Base-by-base conservation (phyloP, 2,797 vertebrate genomes). In the Eurystomus glaucurus region DNA sequence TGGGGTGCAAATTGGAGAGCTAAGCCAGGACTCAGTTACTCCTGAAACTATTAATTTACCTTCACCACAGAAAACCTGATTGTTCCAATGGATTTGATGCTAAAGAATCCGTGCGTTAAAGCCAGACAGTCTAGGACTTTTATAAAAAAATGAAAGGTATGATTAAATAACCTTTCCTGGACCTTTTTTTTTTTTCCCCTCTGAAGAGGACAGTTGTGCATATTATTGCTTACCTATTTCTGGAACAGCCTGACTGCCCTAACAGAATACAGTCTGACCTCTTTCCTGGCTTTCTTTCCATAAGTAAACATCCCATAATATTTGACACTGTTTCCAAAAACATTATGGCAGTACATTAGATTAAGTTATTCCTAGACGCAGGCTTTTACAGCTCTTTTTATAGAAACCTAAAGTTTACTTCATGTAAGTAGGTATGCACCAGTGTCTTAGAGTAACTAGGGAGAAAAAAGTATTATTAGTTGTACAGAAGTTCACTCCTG, bases 261-360 rank as follows among this genome's bases (percentile, higher is more conserved):
- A 48, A 74, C 57, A 85, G 37, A 81, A 80, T 58, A 69, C 74
- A 29, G 1, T 78, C 51, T 93, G 88, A 95, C 68, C 78, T 85
- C 57, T 86, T 88, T 55, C 54, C 37, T 64, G 35, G 26, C 62
- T 66, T 76, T 74, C 43, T 85, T 74, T 69, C 55, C 3, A 1
- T 41, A 82, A 94, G 61, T 35, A 80, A 89, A 77, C 50, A 57
- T 60, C 48, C 52, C 31, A 23, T 52, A 94, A 86, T 85, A 90
- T 70, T 90, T 89, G 64, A 94, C 85, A 95, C 21, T 60, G 35
- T 71, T 94, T 96, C 90, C 41, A 65, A 92, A 92, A 96, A 90
- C 41, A 61, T 85, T 45, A 65, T 17, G 65, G 43, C 43, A 62
- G 64, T 81, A 77, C 41, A 50, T 83, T 90, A 64, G 46, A 65